Percentiles rank a stretch among this genome's conserved stretches.
phyloP scores from a whole-genome alignment of 2,888 invertebrate species.

The Drosophila prostipennis region DNA sequence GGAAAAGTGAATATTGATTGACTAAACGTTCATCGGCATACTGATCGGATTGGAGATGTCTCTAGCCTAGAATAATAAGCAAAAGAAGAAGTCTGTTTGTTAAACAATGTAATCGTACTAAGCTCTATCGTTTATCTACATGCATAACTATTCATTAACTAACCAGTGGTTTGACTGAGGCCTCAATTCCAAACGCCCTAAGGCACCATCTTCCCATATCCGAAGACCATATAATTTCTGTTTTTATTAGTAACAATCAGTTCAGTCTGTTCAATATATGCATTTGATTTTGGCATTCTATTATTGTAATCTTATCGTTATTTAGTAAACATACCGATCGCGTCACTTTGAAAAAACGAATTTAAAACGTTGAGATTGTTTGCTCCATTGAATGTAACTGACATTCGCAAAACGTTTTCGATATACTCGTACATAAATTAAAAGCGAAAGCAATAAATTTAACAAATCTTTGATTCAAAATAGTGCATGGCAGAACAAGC shows the following conservation, averaged over 20 bases:
- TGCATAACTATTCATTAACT: constrained; percentile 62
- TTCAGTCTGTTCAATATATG: constrained; percentile 20
- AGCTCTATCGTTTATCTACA: constrained; percentile 79
- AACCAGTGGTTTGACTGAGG: constrained; percentile 65
- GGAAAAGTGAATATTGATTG: neutral
- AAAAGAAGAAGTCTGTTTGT: constrained; percentile 75
- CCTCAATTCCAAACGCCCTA: constrained; percentile 26
- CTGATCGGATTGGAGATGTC: constrained; percentile 46
- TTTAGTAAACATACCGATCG: constrained; percentile 26
- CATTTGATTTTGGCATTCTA: constrained; percentile 42
- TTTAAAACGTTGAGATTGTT: constrained; percentile 71
- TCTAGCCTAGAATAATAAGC: constrained; percentile 69
- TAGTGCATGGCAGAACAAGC: constrained; percentile 10
- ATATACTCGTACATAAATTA: constrained; percentile 36
- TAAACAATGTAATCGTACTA: constrained; percentile 79
- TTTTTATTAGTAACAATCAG: constrained; percentile 8
- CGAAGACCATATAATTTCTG: neutral
- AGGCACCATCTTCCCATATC: constrained; percentile 1
- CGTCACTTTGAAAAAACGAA: constrained; percentile 60
- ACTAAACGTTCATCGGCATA: constrained; percentile 28
- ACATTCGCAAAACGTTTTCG: constrained; percentile 20
- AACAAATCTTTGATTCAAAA: constrained; percentile 15
- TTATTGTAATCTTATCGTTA: constrained; percentile 45
- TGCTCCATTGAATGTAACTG: constrained; percentile 31
- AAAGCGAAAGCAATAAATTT: constrained; percentile 22